Conservation (phyloP, 2,888 invertebrate species). For the Apocheima hispidaria region DNA sequence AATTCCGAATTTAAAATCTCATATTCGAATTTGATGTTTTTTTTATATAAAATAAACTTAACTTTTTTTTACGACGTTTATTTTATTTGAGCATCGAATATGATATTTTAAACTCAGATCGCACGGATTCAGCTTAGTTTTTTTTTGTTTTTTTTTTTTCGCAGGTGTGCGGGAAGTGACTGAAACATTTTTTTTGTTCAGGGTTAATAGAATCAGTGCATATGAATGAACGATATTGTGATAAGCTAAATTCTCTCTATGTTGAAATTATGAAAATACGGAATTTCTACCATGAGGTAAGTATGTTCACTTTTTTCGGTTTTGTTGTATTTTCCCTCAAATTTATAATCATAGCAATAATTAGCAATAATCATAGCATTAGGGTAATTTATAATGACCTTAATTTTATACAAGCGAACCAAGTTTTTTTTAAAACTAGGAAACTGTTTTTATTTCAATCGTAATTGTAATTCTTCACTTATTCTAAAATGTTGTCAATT, state of each 20-base stretch:
- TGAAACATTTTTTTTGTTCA: slow-evolving; percentile 21
- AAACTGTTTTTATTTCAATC: no score
- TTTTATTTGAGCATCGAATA: neutral
- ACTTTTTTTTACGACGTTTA: neutral
- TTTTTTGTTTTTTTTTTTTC: slow-evolving; percentile 25
- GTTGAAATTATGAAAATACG: slow-evolving; percentile 81
- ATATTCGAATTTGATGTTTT: slow-evolving; percentile 34
- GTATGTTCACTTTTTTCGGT: slow-evolving; percentile 46
- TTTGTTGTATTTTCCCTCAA: neutral
- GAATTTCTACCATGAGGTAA: slow-evolving; percentile 79
- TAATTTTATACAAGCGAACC: no score
- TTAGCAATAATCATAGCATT: no score
- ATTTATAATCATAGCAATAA: no score
- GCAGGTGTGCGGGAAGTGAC: slow-evolving; percentile 19
- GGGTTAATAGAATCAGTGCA: slow-evolving; percentile 48
- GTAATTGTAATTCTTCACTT: no score
- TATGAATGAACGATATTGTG: slow-evolving; percentile 65
- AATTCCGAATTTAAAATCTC: slow-evolving; percentile 41
- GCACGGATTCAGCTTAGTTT: slow-evolving; percentile 11
- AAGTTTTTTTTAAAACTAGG: no score
- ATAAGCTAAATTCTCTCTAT: slow-evolving; percentile 55
- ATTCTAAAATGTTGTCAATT: no score
- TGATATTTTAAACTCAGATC: slow-evolving; percentile 20
- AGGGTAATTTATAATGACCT: no score
- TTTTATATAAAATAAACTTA: neutral